These are phyloP conservation scores for Eristalis intricaria DNA, from an alignment of 2,888 invertebrate genomes.

Conservation along the genomic window DNA sequence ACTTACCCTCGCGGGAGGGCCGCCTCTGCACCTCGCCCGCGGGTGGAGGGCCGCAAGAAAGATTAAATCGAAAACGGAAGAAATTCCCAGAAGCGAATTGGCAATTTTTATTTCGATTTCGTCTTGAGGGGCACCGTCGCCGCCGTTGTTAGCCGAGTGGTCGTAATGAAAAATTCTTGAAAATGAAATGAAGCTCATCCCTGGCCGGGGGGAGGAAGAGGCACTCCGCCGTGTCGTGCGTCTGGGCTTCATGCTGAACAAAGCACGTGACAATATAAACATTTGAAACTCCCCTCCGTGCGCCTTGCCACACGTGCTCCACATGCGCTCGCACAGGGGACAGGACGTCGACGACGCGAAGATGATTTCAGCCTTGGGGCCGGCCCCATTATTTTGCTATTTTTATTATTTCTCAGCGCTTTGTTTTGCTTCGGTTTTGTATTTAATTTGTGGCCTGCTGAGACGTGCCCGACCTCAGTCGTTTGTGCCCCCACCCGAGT, in stretches of 20 bases:
- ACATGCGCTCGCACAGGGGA: background rate
- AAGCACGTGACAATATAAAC: conserved; percentile 34
- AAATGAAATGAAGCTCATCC: background rate
- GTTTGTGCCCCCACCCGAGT: background rate
- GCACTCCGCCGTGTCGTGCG: background rate
- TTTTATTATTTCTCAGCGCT: conserved; percentile 26
- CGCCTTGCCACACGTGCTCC: conserved; percentile 4
- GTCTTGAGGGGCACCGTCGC: conserved; percentile 7
- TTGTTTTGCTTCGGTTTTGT: background rate
- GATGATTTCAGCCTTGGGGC: conserved; percentile 20
- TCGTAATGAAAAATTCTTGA: background rate
- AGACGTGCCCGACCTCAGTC: conserved; percentile 22
- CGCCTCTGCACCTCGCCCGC: too few relatives aligned
- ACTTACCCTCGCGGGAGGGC: conserved; percentile 9
- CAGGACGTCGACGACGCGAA: background rate
- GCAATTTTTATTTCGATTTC: conserved; percentile 59
- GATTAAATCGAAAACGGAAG: conserved; percentile 53
- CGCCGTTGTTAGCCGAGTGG: background rate
- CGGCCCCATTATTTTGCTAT: conserved; percentile 28
- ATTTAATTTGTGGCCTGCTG: conserved; percentile 41
- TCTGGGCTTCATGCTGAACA: background rate
- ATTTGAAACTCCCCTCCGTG: conserved; percentile 17
- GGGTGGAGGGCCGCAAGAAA: background rate
- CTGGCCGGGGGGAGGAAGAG: background rate
- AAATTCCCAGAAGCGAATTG: conserved; percentile 50